These are phyloP conservation scores for Craseonycteris thonglongyai DNA, from an alignment of 2,113 vertebrate genomes.

Conservation along the genomic window DNA sequence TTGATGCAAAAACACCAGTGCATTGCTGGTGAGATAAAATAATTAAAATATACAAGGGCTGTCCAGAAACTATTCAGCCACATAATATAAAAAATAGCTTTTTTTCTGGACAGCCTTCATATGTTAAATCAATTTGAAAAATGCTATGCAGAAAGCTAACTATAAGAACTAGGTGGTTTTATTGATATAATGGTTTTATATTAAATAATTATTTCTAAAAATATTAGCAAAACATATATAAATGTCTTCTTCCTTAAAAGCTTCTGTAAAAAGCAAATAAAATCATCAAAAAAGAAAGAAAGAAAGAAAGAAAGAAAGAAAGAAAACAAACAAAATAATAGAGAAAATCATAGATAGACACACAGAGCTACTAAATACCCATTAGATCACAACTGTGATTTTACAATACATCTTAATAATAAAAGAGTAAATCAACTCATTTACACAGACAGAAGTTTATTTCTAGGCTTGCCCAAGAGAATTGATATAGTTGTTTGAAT, in stretches of 20 bases:
- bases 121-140: background rate
- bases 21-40: background rate
- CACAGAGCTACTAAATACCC: background rate
- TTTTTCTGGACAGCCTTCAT: no score
- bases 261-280: background rate
- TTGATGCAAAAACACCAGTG: background rate
- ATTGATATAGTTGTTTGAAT: conserved; percentile 42
- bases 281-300: background rate
- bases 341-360: conserved; percentile 25
- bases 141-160: background rate
- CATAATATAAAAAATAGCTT: no score
- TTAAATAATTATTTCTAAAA: background rate
- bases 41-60: background rate
- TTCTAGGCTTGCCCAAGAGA: conserved; percentile 18
- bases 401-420: conserved; percentile 49
- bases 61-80: no score
- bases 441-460: conserved; percentile 32
- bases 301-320: no score
- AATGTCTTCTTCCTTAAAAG: background rate
- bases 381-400: conserved; percentile 14
- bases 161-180: background rate
- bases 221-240: background rate
- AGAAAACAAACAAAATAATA: background rate
- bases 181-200: background rate
- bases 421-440: conserved; percentile 28